A percentile compares a stretch with the other conserved stretches of the same genome.
Evolutionary conservation across 2,888 invertebrate genomes (phyloP).

Genomic region (Pristionchus japonicus): DNA sequence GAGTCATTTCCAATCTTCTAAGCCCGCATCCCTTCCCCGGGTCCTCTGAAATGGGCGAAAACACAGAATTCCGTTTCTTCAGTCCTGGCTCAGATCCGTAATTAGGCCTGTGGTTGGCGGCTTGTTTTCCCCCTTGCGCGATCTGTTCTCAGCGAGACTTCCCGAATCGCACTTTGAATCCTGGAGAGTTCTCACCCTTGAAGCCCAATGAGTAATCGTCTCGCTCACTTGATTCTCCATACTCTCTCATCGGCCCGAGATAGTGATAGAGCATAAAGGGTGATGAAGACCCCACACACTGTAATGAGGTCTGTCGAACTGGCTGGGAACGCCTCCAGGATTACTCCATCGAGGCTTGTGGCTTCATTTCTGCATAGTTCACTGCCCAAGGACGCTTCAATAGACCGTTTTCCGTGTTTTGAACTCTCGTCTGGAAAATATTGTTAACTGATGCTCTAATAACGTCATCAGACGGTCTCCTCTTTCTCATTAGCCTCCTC

Average conservation of each 20-base stretch:
- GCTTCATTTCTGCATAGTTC: too few relatives aligned
- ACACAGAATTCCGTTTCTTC: conserved; percentile 7
- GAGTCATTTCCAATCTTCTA: conserved; percentile 34
- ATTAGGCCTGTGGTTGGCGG: background rate
- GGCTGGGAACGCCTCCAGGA: background rate
- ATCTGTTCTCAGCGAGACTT: background rate
- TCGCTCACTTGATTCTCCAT: background rate
- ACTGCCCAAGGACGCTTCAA: too few relatives aligned
- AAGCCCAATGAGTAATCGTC: background rate
- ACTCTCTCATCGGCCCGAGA: background rate
- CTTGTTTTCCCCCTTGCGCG: background rate
- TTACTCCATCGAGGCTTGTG: background rate
- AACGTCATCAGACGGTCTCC: background rate
- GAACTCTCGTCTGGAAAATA: background rate
- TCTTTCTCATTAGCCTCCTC: background rate
- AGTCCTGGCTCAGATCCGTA: background rate
- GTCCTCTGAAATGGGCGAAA: conserved; percentile 19
- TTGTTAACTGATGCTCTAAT: background rate
- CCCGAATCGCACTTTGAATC: background rate
- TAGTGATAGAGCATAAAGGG: background rate
- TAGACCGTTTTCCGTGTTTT: too few relatives aligned
- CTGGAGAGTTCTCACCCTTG: background rate
- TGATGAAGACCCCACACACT: background rate
- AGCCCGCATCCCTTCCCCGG: conserved; percentile 9
- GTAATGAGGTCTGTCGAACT: background rate